Base-by-base conservation (phyloP, 2,888 invertebrate species). In the Epiblema foenella region DNA sequence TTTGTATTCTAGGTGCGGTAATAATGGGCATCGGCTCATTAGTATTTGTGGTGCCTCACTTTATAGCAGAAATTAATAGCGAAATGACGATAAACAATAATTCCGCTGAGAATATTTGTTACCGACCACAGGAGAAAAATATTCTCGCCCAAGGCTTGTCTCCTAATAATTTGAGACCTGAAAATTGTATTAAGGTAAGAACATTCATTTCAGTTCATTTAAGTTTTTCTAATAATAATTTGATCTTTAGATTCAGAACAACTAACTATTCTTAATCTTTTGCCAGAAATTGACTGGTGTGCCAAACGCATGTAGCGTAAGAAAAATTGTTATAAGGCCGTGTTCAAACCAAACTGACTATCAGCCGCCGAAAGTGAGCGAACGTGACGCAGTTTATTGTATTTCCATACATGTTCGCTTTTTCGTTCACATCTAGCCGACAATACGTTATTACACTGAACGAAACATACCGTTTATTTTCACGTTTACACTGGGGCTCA, bases 1-100 rank as follows among this genome's bases (percentile, higher is more conserved):
- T 65, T 29, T 42, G 17, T 24, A 17, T 62, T 87, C 72, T 81
- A 96, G 97, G 97, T 82, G 97, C 98, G 68, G 96, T 98, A 68
- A 96, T 98, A 83, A 98, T 98, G 98, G 98, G 98, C 73, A 95
- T 98, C 81, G 98, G 98, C 0, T 98, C 98, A 52, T 94, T 98
- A 84, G 96, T 98, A 78, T 98, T 98, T 88, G 97, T 98, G 91
- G 95, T 98, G 82, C 98, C 98, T 72, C 98, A 99, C 89, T 98
- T 98, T 86, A 96, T 97, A 66, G 97, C 97, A 72, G 97, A 97
- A 86, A 95, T 96, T 69, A 96, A 96, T 86, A 94, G 95, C 73
- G 96, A 95, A 75, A 95, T 95, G 78, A 91, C 94, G 75, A 92
- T 95, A 77, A 94, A 95, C 81, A 96, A 97, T 90, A 95, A 95